phyloP scores from a whole-genome alignment of 2,113 vertebrate species.

The Melanostigma gelatinosum region DNA sequence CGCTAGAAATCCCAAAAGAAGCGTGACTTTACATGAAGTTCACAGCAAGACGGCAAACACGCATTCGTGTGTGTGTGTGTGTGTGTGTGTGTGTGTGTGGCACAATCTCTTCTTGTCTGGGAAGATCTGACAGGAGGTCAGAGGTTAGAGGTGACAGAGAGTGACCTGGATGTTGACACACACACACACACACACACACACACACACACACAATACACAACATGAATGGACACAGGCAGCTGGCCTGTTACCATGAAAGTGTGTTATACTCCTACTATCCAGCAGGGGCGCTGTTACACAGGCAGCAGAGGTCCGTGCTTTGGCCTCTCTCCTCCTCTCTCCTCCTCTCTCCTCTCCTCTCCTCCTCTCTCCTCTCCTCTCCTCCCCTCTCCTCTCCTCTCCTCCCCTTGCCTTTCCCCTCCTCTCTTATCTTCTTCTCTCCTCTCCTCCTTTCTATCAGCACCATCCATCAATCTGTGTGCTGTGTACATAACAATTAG shows the following conservation, averaged over 20 bases:
- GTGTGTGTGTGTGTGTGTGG: background rate
- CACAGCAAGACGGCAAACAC: background rate
- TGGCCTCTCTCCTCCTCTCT: no score
- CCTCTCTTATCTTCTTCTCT: background rate
- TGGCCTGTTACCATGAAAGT: conserved; percentile 20
- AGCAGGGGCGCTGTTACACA: conserved; percentile 65
- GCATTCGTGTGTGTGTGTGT: background rate
- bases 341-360: background rate
- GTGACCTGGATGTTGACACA: conserved; percentile 33
- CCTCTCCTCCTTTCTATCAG: background rate
- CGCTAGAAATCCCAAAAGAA: conserved; percentile 20
- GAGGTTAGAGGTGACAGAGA: conserved; percentile 46
- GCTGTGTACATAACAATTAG: background rate
- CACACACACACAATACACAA: conserved; percentile 13
- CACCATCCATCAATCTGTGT: background rate
- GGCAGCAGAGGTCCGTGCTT: conserved; percentile 8
- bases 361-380: background rate
- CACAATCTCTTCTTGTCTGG: conserved; percentile 38
- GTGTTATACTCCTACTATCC: conserved; percentile 21
- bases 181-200: conserved; percentile 3
- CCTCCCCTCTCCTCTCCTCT: background rate
- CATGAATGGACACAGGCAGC: background rate
- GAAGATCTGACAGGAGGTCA: conserved; percentile 38
- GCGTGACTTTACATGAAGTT: background rate
- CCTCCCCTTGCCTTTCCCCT: background rate